Percentiles rank a stretch among this genome's conserved stretches.
These are phyloP conservation scores for Isurus oxyrinchus DNA, from an alignment of 2,113 vertebrate genomes.

Conservation along the genomic window DNA sequence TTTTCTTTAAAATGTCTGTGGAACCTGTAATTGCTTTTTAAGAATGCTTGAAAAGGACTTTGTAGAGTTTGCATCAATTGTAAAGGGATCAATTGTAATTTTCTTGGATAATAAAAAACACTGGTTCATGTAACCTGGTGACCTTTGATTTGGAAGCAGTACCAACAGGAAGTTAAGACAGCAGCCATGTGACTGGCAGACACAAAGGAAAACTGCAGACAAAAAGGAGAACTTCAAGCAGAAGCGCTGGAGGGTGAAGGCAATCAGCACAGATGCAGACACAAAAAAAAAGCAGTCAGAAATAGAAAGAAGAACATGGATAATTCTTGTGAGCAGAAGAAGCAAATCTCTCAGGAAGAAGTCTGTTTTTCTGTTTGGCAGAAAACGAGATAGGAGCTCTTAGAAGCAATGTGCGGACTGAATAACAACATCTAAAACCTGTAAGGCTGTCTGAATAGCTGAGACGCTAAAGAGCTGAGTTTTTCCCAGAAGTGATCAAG, in stretches of 20 bases:
- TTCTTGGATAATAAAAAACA: background rate
- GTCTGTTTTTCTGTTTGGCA: too few relatives aligned
- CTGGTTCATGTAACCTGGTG: background rate
- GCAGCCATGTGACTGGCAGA: background rate
- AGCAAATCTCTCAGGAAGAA: too few relatives aligned
- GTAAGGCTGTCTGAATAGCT: too few relatives aligned
- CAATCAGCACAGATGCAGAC: background rate
- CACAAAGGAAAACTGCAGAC: background rate
- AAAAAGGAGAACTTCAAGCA: background rate
- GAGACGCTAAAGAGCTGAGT: too few relatives aligned
- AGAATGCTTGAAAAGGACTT: background rate
- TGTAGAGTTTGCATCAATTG: too few relatives aligned
- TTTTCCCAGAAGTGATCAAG: too few relatives aligned
- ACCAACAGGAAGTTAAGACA: background rate
- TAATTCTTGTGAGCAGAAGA: too few relatives aligned
- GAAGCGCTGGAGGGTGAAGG: too few relatives aligned
- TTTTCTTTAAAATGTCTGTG: background rate
- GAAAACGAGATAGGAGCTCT: too few relatives aligned
- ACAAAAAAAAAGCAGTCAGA: background rate
- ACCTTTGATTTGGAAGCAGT: background rate
- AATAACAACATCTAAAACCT: too few relatives aligned
- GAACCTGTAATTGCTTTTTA: background rate
- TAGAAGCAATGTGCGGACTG: too few relatives aligned
- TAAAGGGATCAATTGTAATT: background rate
- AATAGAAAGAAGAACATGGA: too few relatives aligned